Evolutionary conservation across 2,888 invertebrate species (phyloP), one percentile per base, ranked within the genome.

Genomic region (Eupithecia subfuscata): DNA sequence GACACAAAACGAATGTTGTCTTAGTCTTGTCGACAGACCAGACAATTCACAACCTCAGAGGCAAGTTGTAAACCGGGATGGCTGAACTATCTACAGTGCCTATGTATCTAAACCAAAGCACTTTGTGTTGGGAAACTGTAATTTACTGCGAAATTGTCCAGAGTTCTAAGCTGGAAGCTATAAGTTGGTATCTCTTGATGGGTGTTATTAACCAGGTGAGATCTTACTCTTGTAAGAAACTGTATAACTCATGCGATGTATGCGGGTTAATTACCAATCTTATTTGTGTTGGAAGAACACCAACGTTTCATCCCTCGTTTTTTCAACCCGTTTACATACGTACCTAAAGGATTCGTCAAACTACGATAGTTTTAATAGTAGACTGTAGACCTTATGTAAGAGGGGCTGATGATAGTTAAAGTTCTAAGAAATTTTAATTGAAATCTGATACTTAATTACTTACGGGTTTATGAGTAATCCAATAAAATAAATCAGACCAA

Each of bases 61-160:
- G 12, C 60, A 25, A 60, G 25, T 60, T 60, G 56, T 56, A 11
- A 56, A 22, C 56, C 16, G 56, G 22, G 56, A 56, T 56, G 60
- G 60, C 25, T 60, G 25, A 60, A 60, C 25, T 25, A 22, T 56
- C 22, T 56, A 12, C 22, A 12, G 22, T 12, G 25, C 22, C 56
- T 56, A 56, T 11, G 30, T 30, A 30, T 30, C 22, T 22, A 56
- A 56, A 40, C 40, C 40, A 40, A 37, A 37, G 60, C 60, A 60
- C 22, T 60, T 60, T 60, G 25, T 60, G 60, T 25, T 60, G 60
- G 25, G 60, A 60, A 60, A 60, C 60, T 60, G 60, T 60, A 60
- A 60, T 60, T 60, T 25, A 60, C 12, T 22, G 60, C 60, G 60
- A 60, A 60, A 22, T 25, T 60, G 60, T 60, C 60, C 12, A 60